Percentiles rank a stretch among this genome's conserved stretches.
Conservation (phyloP, 2,797 vertebrate species). For the Lepidocolaptes lacrymiger region DNA sequence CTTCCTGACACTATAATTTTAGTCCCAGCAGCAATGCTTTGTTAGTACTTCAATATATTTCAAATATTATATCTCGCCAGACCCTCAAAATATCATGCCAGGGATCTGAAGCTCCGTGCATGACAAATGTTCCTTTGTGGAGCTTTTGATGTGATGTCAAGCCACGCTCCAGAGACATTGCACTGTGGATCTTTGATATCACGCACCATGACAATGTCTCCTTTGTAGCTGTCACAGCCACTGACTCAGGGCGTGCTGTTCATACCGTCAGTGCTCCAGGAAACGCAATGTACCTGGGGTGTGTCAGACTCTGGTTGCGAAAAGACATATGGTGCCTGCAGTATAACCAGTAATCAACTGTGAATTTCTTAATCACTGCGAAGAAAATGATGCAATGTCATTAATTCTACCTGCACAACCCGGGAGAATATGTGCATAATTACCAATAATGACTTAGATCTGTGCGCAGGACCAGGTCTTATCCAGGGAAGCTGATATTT, state of each 20-base stretch:
- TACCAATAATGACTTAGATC: not conserved
- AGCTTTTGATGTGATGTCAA: conserved; percentile 51
- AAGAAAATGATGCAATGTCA: conserved; percentile 60
- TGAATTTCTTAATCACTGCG: conserved; percentile 60
- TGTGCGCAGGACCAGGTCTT: not conserved
- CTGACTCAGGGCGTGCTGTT: conserved; percentile 44
- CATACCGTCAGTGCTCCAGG: not conserved
- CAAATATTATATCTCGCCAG: not conserved
- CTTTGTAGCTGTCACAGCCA: conserved; percentile 36
- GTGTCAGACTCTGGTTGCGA: conserved; percentile 36
- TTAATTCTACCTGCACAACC: conserved; percentile 38
- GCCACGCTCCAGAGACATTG: not conserved
- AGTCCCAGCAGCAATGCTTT: not conserved
- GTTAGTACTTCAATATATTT: not conserved
- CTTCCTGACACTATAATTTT: not conserved
- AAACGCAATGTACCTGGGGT: conserved; percentile 5
- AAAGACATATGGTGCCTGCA: conserved; percentile 48
- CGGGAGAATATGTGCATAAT: conserved; percentile 38
- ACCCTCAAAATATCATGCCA: not conserved
- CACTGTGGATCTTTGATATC: conserved; percentile 37
- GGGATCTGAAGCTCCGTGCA: conserved; percentile 2
- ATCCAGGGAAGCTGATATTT: not conserved
- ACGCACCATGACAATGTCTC: conserved; percentile 20
- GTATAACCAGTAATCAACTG: conserved; percentile 62
- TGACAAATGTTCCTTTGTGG: conserved; percentile 7